Evolutionary conservation across 2,113 vertebrate species (phyloP).

Genomic region (Hystrix brachyura): DNA sequence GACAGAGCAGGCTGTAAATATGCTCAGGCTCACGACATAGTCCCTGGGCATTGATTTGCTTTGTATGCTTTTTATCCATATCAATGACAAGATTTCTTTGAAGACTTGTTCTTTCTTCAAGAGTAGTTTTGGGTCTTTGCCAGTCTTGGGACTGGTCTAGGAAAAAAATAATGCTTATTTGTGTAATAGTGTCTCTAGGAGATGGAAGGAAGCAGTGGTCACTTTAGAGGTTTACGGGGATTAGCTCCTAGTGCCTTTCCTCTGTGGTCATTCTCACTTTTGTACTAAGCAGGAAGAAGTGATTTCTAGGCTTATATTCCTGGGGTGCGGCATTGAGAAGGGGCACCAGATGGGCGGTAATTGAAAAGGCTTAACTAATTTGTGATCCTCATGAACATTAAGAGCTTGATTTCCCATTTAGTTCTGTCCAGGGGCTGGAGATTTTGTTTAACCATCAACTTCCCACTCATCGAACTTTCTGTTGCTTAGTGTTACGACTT

Average conservation of each 20-base stretch:
- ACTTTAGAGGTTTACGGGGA: neutral
- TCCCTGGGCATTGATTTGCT: neutral
- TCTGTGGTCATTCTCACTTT: neutral
- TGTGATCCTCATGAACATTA: neutral
- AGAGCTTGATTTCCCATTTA: constrained; percentile 15
- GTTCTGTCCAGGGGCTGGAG: neutral
- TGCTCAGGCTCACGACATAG: neutral
- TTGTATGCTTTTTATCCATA: neutral
- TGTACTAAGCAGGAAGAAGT: no score
- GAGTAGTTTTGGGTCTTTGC: constrained; percentile 36
- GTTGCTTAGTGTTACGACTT: neutral
- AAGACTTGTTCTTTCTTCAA: neutral
- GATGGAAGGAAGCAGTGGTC: constrained; percentile 11
- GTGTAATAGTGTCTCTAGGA: constrained; percentile 28
- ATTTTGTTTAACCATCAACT: constrained; percentile 30
- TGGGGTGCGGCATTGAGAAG: neutral
- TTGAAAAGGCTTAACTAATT: neutral
- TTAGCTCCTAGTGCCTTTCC: neutral
- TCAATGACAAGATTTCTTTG: neutral
- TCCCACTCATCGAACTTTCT: neutral
- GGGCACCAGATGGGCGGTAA: neutral
- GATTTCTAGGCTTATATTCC: constrained; percentile 8
- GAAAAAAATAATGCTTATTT: neutral
- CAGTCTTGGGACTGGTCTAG: neutral
- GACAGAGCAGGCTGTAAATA: neutral